Base-by-base conservation (phyloP, 2,797 vertebrate genomes). In the Poecilia wingei region DNA sequence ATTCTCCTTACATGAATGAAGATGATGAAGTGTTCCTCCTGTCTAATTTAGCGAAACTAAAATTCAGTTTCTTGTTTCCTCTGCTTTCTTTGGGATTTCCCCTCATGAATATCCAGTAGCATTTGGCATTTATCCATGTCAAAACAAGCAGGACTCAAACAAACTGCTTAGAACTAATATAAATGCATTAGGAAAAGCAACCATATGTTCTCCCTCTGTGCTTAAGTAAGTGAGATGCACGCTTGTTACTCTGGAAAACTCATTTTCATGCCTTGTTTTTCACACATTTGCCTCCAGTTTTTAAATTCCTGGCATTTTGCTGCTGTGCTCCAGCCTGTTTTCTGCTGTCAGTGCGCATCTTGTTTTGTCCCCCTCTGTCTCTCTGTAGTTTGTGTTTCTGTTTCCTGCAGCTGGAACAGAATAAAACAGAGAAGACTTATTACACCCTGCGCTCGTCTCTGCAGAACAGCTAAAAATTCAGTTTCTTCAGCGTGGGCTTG, bases 331-430 rank as follows among this genome's bases (percentile, higher is more conserved):
- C n/a, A 74, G 71, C 41, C 47, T 25, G 61, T 77, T 77, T 70
- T 49, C 2, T 49, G 16, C 28, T 49, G 71, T 84, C 82, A 74
- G 16, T 2, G 20, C 0, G 5, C 49, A 36, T 72, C 55, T 66
- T n/a, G 70, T 49, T 79, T 68, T 59, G 45, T 68, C 47, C 49
- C 3, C 2, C 0, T 53, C 10, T 45, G 13, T 45, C 41, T 45
- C 41, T 61, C 51, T 14, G 33, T n/a, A 41, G 45, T 69, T 75
- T 51, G 39, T 81, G 47, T 64, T 76, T 76, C 55, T 73, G 77
- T 80, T 77, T 76, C 76, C 31, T 14, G 59, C 45, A 83, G 79
- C 72, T 57, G 72, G 46, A 75, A 20, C 25, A 72, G 31, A 49
- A 59, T 66, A 59, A 70, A 28, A 71, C 4, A 69, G 51, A 1